Evolutionary conservation across 2,888 invertebrate genomes (phyloP), one percentile per base, ranked within the genome.

Genomic region (Argynnis bischoffii): DNA sequence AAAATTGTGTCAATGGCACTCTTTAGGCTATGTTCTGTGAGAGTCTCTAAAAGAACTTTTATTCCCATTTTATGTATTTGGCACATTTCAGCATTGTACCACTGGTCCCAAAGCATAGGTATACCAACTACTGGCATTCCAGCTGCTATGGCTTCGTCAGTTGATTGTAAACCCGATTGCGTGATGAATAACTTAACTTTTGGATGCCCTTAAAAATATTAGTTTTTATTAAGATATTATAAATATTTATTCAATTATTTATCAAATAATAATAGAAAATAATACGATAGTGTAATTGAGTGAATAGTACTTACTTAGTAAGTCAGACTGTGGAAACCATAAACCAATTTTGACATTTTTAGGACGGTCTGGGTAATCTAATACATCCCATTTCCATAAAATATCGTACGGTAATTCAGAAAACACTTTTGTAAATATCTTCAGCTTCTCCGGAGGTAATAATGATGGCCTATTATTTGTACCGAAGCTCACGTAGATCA

Each of bases 101-200:
- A 83, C 69, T 89, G 90, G 69, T 92, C 92, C 0, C 79, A 83
- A 18, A 84, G 69, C 73, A 88, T 84, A 2, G 89, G 88, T n/a
- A 90, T 75, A 3, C 81, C 88, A 41, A 89, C 73, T 3, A 90
- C 69, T 2, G 90, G 89, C 0, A 87, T 84, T 41, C 81, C 82
- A 11, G 83, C 82, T 46, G 72, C 69, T n/a, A 91, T 84, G 0
- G 88, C 82, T 76, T 91, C 90, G 61, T 90, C 88, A 1, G 87
- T 80, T 0, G 90, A 89, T 70, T 89, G 88, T 0, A 88, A 67
- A 5, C 90, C 90, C 41, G 85, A 87, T 81, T 91, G 90, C 0
- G 85, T 87, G 47, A 91, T 81, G 53, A 81, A 81, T 1, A 80
- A 21, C 72, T 89, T 90, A 0, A 91, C 63, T 65, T 92, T 92